Base-by-base conservation (phyloP, 2,797 vertebrate species). In the Sus cebifrons region DNA sequence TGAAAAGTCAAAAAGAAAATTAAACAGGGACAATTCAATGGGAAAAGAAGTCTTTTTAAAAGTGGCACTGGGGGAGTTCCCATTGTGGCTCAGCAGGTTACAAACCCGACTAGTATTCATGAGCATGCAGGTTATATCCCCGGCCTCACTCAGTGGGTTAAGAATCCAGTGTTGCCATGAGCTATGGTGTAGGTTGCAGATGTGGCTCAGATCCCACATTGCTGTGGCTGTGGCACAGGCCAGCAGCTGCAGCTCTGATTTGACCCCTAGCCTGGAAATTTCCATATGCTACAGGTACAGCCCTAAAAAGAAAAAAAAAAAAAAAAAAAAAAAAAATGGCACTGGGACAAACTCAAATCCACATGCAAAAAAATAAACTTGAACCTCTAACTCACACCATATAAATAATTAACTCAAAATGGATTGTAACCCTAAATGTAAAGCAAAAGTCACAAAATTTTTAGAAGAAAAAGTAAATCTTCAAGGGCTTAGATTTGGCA, bases 1-100 rank as follows among this genome's bases (percentile, higher is more conserved):
- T 70, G n/a, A 52, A 64, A 91, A 95, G 21, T 79, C 78, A 79
- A 56, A 86, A 79, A 65, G 52, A 70, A 86, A 73, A 78, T 62
- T 77, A 36, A 84, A 36, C 49, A 62, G 70, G 52, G 36, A 36
- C 23, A 29, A 67, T 83, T 75, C 52, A 77, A n/a, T 67, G 52
- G 49, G 18, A 49, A 78, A 71, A 89, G 40, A 79, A 54, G 13
- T 68, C 36, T 32, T 83, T 83, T 83, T 29, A 23, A 86, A 86
- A 56, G 65, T 71, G 16, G 17, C 18, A 3, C 44, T 58, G 32
- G 14, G 4, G 44, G 44, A 49, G 44, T 49, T 49, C 44, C 44
- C 44, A 49, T 49, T 49, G 44, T 49, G 6, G 44, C 44, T 49
- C 44, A 49, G 44, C 9, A 49, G 44, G 44, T 49, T 49, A 49